Evolutionary conservation across 1,140 invertebrate species (phyloP).

Genomic region (Zaprionus inermis): DNA sequence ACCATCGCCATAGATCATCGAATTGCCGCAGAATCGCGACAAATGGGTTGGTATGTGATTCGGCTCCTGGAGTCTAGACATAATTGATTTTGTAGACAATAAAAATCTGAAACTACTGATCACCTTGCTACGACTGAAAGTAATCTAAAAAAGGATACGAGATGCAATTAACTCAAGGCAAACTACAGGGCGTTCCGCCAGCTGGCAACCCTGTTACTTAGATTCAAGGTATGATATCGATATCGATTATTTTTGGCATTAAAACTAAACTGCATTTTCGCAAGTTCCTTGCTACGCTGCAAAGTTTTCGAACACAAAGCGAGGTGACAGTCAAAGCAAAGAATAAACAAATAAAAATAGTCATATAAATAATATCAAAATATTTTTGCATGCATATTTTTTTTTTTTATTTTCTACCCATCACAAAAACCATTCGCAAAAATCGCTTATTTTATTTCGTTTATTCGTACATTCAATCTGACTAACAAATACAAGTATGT

Average conservation of each 20-base stretch:
- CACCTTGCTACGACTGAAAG: background rate
- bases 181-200: background rate
- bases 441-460: background rate
- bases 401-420: too few relatives aligned
- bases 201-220: background rate
- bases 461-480: background rate
- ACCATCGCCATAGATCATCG: background rate
- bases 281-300: too few relatives aligned
- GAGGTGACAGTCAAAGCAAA: too few relatives aligned
- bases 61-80: background rate
- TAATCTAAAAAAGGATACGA: background rate
- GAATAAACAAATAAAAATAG: background rate
- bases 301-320: too few relatives aligned
- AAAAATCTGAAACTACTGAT: background rate
- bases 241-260: too few relatives aligned
- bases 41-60: background rate
- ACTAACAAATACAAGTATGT: background rate
- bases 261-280: too few relatives aligned
- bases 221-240: too few relatives aligned
- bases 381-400: background rate
- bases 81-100: background rate
- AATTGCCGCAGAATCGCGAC: background rate
- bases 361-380: background rate
- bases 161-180: background rate
- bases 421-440: too few relatives aligned